Conservation (phyloP, 2,797 vertebrate genomes). For the Margarornis squamiger region DNA sequence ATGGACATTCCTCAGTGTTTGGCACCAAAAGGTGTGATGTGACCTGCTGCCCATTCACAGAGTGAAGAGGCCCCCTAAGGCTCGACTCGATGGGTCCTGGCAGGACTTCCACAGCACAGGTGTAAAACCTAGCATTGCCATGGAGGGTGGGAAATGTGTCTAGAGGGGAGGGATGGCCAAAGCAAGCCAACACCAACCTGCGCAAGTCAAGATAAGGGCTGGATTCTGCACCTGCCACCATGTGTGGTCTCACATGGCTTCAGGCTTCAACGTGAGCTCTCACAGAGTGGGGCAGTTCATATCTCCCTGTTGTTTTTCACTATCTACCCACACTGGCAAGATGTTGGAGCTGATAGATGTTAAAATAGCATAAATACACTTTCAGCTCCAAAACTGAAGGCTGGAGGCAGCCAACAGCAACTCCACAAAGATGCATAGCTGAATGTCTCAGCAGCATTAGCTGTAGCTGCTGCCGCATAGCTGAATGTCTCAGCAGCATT, state of each 20-base stretch:
- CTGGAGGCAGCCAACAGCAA: background rate
- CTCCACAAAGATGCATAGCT: background rate
- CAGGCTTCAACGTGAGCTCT: background rate
- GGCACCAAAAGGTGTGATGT: background rate
- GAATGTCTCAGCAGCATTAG: background rate
- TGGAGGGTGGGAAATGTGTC: rapidly evolving
- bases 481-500: background rate
- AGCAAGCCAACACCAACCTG: background rate
- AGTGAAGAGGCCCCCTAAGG: background rate
- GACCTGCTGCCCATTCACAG: background rate
- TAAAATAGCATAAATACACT: background rate
- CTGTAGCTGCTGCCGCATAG: background rate
- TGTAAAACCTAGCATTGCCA: background rate
- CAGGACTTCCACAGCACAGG: background rate
- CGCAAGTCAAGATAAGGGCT: background rate
- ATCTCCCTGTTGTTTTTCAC: background rate
- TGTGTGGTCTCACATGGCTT: background rate
- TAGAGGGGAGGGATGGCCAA: background rate
- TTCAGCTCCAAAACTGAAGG: background rate
- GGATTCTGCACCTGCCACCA: background rate
- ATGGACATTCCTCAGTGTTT: background rate
- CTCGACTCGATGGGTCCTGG: rapidly evolving
- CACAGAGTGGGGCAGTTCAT: rapidly evolving
- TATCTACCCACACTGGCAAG: rapidly evolving
- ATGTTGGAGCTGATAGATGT: background rate